Evolutionary conservation across 2,888 invertebrate species (phyloP).

Genomic region (Homarus gammarus): DNA sequence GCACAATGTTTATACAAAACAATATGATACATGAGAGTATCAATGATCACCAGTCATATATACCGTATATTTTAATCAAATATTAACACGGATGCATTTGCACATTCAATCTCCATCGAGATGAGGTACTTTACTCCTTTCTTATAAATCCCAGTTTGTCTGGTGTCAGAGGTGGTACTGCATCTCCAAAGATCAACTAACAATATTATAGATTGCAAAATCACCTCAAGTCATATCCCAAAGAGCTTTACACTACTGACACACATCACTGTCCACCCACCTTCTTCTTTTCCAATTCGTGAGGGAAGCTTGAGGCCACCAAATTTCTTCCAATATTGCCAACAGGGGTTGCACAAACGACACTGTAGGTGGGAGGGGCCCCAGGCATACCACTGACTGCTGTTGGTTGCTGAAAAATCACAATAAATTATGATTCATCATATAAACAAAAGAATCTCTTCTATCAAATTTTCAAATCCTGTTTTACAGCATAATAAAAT

Average conservation of each 20-base stretch:
- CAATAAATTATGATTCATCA: too few relatives aligned
- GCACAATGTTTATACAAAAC: too few relatives aligned
- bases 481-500: too few relatives aligned
- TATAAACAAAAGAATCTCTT: too few relatives aligned
- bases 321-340: conserved; percentile 99
- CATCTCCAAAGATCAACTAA: not conserved
- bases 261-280: conserved; percentile 36
- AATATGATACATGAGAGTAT: too few relatives aligned
- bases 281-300: conserved; percentile 77
- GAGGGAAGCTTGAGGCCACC: conserved; percentile 94
- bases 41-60: too few relatives aligned
- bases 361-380: conserved; percentile 95
- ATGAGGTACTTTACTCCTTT: not conserved
- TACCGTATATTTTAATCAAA: not conserved
- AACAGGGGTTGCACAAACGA: conserved; percentile 95
- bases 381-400: conserved; percentile 97
- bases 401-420: conserved; percentile 84
- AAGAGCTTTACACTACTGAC: not conserved
- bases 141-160: not conserved
- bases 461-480: too few relatives aligned
- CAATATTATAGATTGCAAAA: not conserved
- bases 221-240: not conserved
- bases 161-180: not conserved
- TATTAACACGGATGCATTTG: not conserved
- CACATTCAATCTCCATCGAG: not conserved